Base-by-base conservation (phyloP, 2,888 invertebrate species). In the Cephus nigrinus region DNA sequence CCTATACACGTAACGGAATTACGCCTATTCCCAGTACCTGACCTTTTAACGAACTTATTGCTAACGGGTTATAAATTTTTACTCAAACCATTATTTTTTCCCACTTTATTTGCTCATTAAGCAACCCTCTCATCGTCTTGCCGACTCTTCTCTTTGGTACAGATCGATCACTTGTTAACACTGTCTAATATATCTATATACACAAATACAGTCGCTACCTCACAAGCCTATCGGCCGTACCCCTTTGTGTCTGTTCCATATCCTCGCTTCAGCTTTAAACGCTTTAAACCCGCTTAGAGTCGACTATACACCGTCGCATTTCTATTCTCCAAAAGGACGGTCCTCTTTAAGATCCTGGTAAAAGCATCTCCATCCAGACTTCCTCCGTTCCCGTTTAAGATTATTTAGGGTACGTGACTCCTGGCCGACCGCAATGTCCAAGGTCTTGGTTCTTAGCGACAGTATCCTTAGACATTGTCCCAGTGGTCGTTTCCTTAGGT, bases 1-100 rank as follows among this genome's bases (percentile, higher is more conserved):
- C 72, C 83, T 87, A 40, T 23, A 86, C 86, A 79, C 82, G 82
- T 86, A 89, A 89, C 84, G 85, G 83, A 89, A 87, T 90, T 89
- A 90, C 87, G 86, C 85, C 87, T 86, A 90, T 90, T 90, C 90
- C 81, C 82, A 83, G 90, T 90, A 90, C 87, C 85, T 85, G 83
- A 71, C 69, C 73, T 74, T 78, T 30, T 74, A 36, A 31, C 12
- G 36, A 15, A 76, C 76, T 77, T 81, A 81, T 77, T 75, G 78
- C 84, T 75, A 81, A 83, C 86, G 86, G 86, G 88, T 90, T 90
- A 90, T 90, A 88, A 90, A 90, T 89, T 90, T 90, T 88, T 86
- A 85, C 85, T 84, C 23, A 9, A 55, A 15, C 23, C 15, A 5
- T 40, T 40, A 40, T 40, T 55, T 86, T 88, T 87, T 87, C 87